phyloP scores from a whole-genome alignment of 1,140 invertebrate genomes.

The Nautilus pompilius region DNA sequence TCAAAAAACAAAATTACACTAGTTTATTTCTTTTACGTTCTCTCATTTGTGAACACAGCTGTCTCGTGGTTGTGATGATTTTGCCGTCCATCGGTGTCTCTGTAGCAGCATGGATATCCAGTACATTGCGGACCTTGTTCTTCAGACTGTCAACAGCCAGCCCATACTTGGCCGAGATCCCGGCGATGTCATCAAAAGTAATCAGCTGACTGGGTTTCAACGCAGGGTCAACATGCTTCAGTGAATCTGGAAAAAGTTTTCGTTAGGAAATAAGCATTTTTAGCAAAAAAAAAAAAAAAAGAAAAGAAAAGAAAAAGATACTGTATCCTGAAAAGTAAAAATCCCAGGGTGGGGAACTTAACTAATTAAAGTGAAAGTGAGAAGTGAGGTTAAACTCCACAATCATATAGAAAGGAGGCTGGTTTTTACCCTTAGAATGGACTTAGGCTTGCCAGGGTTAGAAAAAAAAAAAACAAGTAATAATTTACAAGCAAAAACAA shows the following conservation, averaged over 20 bases:
- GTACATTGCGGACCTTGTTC: slow-evolving; percentile 28
- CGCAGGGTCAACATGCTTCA: slow-evolving; percentile 61
- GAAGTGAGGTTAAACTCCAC: not conserved
- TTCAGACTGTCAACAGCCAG: slow-evolving; percentile 36
- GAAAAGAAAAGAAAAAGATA: not conserved
- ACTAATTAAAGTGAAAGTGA: not conserved
- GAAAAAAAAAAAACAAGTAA: too few species aligned
- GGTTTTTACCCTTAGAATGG: not conserved
- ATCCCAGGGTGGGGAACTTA: not conserved
- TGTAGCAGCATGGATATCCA: slow-evolving; percentile 43
- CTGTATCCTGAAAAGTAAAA: not conserved
- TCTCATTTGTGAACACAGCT: too few species aligned
- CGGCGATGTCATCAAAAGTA: slow-evolving; percentile 65
- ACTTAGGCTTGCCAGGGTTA: too few species aligned
- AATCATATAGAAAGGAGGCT: not conserved
- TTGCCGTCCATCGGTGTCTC: too few species aligned
- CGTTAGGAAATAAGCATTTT: slow-evolving; percentile 1
- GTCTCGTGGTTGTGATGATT: too few species aligned
- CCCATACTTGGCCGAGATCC: slow-evolving; percentile 46
- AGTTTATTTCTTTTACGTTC: too few species aligned
- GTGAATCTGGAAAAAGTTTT: slow-evolving; percentile 29
- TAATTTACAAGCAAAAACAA: too few species aligned
- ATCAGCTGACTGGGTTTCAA: slow-evolving; percentile 67
- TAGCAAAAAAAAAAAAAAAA: not conserved
- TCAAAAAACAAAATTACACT: too few species aligned